Evolutionary conservation across 2,888 invertebrate species (phyloP), one percentile per base, ranked within the genome.

Genomic region (Zhuqinia jingwanae): DNA sequence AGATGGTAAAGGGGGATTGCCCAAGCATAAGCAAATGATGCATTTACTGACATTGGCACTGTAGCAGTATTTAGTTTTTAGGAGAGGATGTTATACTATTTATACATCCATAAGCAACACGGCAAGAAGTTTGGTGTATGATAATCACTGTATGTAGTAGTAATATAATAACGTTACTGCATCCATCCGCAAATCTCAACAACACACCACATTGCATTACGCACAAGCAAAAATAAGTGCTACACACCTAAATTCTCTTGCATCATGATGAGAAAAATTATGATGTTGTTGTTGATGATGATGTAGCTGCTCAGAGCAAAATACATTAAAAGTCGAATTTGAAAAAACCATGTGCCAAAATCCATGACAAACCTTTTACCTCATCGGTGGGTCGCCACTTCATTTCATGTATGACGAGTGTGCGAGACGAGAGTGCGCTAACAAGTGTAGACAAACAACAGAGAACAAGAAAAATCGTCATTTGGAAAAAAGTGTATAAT

Each of bases 261-360:
- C 85, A 85, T 85, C 85, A 85, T 79, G 70, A 68, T 70, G 47
- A 63, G 17, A 65, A 5, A 15, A 58, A 65, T 36, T 42, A 68
- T 30, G 83, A 53, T 53, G 83, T 15, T 80, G 80, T 15, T 11
- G 47, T 47, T 77, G 68, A 68, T 68, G 68, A 79, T 83, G 76
- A 27, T 76, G 76, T 70, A 1, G 15, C 17, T 63, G 10, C 60
- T 60, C 3, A 17, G 60, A 80, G 80, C 80, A 82, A 73, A 82
- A 58, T 63, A 47, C 17, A 68, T 77, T 65, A 56, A 50, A 84
- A 63, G 68, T 85, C n/a, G 58, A 73, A 63, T 85, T 85, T 68
- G 77, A 84, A 77, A 80, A 68, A 68, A 75, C 60, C 83, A 85
- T 85, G 85, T 85, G 79, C 85, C 85, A 85, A 85, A 84, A 73